Evolutionary conservation across 2,797 vertebrate species (phyloP).

Genomic region (Crossoptilon crossoptilon): DNA sequence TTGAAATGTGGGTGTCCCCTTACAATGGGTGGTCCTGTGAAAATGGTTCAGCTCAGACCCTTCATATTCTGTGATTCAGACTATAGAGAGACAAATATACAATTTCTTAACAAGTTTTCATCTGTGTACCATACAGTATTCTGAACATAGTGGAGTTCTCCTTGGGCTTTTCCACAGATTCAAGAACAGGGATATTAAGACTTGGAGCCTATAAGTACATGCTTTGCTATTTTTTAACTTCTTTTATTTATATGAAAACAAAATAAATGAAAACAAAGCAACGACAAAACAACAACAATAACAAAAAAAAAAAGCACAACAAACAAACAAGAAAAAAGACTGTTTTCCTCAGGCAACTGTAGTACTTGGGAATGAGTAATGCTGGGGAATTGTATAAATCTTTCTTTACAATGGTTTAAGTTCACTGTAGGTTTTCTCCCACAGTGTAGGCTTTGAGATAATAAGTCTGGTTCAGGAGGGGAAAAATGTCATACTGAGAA

Average conservation of each 20-base stretch:
- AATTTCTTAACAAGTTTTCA: background rate
- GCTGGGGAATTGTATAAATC: background rate
- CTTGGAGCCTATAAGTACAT: background rate
- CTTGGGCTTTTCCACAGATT: background rate
- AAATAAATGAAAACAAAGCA: background rate
- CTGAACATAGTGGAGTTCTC: background rate
- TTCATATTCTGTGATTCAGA: background rate
- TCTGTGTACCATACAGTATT: background rate
- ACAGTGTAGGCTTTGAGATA: background rate
- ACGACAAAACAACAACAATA: background rate
- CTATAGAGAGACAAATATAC: background rate
- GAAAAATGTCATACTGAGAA: conserved; percentile 50
- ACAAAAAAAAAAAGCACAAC: background rate
- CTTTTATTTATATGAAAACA: conserved; percentile 26
- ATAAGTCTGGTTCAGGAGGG: background rate
- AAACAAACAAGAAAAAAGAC: background rate
- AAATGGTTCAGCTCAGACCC: background rate
- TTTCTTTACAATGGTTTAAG: background rate
- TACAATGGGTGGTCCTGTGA: background rate
- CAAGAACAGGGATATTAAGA: background rate
- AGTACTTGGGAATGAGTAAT: background rate
- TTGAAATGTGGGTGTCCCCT: background rate
- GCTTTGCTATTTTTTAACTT: conserved; percentile 20
- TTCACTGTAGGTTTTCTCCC: background rate
- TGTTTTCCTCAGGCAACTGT: background rate